Conservation (phyloP, 2,888 invertebrate species). For the Platycheirus albimanus region DNA sequence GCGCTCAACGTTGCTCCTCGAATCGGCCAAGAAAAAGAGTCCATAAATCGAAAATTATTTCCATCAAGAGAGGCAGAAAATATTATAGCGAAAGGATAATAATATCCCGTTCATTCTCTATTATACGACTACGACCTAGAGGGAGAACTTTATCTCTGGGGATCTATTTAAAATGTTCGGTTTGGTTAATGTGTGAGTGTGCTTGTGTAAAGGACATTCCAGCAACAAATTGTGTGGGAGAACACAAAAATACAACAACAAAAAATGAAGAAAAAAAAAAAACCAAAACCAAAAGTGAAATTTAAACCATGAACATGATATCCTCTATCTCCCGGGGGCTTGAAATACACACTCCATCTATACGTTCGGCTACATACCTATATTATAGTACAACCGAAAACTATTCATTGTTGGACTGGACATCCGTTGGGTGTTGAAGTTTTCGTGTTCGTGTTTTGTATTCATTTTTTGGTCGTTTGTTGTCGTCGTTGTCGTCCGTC, state of each 20-base stretch:
- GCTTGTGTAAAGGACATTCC: not conserved
- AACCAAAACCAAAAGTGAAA: conserved; percentile 15
- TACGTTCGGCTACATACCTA: too few relatives aligned
- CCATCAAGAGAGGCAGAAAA: too few relatives aligned
- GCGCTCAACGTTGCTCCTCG: too few relatives aligned
- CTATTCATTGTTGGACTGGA: conserved; percentile 20
- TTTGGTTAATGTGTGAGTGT: not conserved
- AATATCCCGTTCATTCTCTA: conserved; percentile 17
- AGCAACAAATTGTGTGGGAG: not conserved
- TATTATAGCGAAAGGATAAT: conserved; percentile 11
- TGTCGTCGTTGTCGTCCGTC: not conserved
- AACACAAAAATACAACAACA: conserved; percentile 3
- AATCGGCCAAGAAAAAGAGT: not conserved
- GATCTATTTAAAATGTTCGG: not conserved
- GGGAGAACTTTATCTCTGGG: not conserved
- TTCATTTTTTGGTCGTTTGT: conserved; percentile 21
- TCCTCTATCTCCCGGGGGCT: not conserved
- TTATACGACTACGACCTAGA: not conserved
- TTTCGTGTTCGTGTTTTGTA: conserved; percentile 28
- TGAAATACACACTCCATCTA: conserved; percentile 11
- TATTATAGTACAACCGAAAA: conserved; percentile 1
- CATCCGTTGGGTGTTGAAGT: conserved; percentile 28
- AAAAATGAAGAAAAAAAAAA: not conserved
- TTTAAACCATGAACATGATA: conserved; percentile 23
- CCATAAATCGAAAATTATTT: conserved; percentile 11